These are phyloP conservation scores for Bos javanicus DNA, from an alignment of 2,113 vertebrate genomes.

Conservation along the genomic window DNA sequence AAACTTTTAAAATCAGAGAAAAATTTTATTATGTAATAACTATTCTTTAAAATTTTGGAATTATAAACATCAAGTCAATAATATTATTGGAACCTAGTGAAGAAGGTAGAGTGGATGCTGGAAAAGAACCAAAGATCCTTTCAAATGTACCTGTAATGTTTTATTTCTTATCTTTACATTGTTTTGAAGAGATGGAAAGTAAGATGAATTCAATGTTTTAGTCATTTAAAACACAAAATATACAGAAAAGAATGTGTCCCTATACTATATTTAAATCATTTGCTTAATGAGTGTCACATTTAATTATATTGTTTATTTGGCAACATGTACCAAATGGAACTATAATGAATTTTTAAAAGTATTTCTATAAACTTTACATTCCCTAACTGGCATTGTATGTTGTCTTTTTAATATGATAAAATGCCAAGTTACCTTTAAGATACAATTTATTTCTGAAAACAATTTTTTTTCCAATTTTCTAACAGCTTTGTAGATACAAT, in stretches of 20 bases:
- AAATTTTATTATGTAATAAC: neutral
- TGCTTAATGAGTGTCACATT: neutral
- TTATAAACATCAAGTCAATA: neutral
- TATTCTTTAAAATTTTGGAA: neutral
- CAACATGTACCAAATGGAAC: neutral
- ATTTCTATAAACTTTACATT: neutral
- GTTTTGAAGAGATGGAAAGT: neutral
- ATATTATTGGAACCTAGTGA: neutral
- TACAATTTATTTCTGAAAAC: neutral
- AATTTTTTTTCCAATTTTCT: neutral
- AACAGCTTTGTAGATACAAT: neutral
- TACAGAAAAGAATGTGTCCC: neutral
- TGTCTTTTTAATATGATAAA: neutral
- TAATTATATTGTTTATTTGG: neutral
- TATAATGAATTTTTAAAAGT: neutral
- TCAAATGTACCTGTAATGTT: neutral
- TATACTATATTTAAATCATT: neutral
- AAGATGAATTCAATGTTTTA: neutral
- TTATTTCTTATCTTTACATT: neutral
- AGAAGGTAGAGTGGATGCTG: neutral
- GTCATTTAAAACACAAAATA: neutral
- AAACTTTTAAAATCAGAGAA: neutral
- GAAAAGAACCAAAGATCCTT: neutral
- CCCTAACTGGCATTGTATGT: neutral
- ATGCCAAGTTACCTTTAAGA: neutral